Conservation (phyloP, 2,113 vertebrate genomes). For the Aspiorhynchus laticeps region DNA sequence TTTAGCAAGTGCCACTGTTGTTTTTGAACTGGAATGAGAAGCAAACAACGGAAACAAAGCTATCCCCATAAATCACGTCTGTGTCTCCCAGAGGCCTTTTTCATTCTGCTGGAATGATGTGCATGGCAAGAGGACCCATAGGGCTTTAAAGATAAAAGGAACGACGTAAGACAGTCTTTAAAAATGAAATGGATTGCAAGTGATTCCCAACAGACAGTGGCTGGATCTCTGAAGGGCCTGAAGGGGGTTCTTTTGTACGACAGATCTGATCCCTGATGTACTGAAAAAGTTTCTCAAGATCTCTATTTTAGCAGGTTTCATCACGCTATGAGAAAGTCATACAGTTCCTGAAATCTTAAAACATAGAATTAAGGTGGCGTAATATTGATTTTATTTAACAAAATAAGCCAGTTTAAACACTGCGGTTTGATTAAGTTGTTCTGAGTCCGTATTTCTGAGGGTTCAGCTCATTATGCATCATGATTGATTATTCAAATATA, state of each 20-base stretch:
- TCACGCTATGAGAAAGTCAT: background rate
- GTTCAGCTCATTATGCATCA: background rate
- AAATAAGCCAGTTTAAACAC: background rate
- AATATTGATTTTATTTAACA: background rate
- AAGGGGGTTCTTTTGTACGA: background rate
- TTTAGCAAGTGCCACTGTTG: background rate
- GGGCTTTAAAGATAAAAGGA: conserved; percentile 19
- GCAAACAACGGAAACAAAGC: background rate
- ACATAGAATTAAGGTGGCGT: background rate
- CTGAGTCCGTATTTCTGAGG: background rate
- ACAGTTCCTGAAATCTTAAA: background rate
- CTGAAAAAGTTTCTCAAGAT: background rate
- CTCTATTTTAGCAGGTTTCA: background rate
- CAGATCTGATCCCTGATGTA: background rate
- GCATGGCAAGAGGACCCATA: background rate
- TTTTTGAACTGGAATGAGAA: conserved; percentile 5
- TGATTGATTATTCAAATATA: conserved; percentile 17
- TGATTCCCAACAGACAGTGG: conserved; percentile 27
- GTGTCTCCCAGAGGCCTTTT: conserved; percentile 19
- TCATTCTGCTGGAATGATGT: conserved; percentile 21
- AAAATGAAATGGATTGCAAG: conserved; percentile 24
- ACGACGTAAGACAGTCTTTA: background rate
- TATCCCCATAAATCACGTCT: background rate
- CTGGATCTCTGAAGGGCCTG: background rate
- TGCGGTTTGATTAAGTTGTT: background rate